Base-by-base conservation (phyloP, 2,888 invertebrate genomes). In the Eristalinus sepulchralis region DNA sequence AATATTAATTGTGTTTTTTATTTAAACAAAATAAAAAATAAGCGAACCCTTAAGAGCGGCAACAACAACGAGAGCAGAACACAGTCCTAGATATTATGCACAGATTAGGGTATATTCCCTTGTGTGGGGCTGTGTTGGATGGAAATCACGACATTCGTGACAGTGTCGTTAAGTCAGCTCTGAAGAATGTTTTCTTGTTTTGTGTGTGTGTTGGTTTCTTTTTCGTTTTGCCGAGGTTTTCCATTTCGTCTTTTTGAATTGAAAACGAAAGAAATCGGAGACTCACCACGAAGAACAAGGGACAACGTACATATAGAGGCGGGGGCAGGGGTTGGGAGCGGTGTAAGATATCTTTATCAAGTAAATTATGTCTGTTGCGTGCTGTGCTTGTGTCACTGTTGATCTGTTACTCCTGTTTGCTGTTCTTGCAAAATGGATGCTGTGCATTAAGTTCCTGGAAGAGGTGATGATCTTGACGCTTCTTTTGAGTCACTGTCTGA, bases 1-100 rank as follows among this genome's bases (percentile, higher is more conserved):
- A 77, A 85, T 85, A 85, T 81, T 85, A 81, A 85, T 85, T 85
- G 84, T 77, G 77, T 85, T 85, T 85, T n/a, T 81, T 85, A 85
- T 85, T 85, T 63, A 85, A 81, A 57, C 57, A 57, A 55, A 57
- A 57, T 11, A 57, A 57, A 5, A 20, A 57, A 4, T 20, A 2
- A 10, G 2, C 4, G 13, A 39, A n/a, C 13, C 47, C 47, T 47
- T 47, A 9, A 5, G 5, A 27, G 34, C 9, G 1, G 34, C 34
- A 34, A 34, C 34, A 34, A 34, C 34, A 17, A 17, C 47, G 17
- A 17, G 17, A 17, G 17, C 47, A 47, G 47, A 47, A 24, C 24
- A 62, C 81, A 68, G 84, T 85, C 81, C 81, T 81, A 81, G 84
- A 85, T 85, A 72, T 81, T 85, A 62, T 77, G 72, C 63, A 68